Percentiles rank a stretch among this genome's conserved stretches.
Evolutionary conservation across 2,797 vertebrate genomes (phyloP).

Genomic region (Parauchenoglanis ngamensis): DNA sequence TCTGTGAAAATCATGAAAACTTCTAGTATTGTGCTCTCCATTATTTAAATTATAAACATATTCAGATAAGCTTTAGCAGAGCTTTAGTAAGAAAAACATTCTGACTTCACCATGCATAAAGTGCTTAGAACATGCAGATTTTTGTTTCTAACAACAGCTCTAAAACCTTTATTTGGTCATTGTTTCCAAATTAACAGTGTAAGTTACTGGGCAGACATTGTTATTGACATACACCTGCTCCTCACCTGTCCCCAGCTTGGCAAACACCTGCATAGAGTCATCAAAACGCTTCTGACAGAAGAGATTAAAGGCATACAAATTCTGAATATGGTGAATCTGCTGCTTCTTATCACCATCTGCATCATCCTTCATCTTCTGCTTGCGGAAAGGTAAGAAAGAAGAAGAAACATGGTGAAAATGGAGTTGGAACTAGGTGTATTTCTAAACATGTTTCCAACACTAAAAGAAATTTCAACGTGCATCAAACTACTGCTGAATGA

Average conservation of each 20-base stretch:
- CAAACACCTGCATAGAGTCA: conserved; percentile 98
- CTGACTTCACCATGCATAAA: background rate
- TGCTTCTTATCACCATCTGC: conserved; percentile 95
- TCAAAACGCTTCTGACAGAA: conserved; percentile 99
- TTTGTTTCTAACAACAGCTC: background rate
- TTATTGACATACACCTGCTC: background rate
- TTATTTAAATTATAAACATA: background rate
- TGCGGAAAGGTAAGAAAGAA: background rate
- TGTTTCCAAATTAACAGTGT: background rate
- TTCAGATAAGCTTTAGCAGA: background rate
- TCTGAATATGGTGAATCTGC: conserved; percentile 98
- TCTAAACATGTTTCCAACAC: background rate
- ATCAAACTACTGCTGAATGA: no score
- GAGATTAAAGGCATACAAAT: conserved; percentile 97
- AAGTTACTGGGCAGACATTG: background rate
- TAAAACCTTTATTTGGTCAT: background rate
- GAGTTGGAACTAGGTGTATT: background rate
- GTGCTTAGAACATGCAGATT: background rate
- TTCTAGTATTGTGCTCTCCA: background rate
- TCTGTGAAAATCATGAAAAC: background rate
- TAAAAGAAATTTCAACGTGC: background rate
- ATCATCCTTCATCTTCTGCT: conserved; percentile 97
- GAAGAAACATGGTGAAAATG: background rate
- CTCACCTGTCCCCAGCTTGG: conserved; percentile 96
- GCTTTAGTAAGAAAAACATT: background rate